phyloP scores from a whole-genome alignment of 2,797 vertebrate genomes.

The Chloroceryle amazona region DNA sequence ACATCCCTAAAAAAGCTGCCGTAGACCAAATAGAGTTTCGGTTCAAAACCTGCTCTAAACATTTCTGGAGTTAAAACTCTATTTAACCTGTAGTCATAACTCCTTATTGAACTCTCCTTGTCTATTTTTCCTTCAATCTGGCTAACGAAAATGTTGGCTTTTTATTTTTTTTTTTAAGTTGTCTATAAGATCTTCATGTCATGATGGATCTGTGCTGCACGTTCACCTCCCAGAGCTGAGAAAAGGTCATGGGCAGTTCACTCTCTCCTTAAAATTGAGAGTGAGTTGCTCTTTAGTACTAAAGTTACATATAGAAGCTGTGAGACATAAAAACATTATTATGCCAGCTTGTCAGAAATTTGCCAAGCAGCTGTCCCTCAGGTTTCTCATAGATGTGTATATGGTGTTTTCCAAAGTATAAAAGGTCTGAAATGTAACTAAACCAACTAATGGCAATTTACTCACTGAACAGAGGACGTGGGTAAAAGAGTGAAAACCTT shows the following conservation, averaged over 20 bases:
- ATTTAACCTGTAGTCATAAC: not conserved
- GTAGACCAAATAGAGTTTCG: not conserved
- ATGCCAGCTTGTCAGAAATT: conserved; percentile 44
- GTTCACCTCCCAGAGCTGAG: conserved; percentile 59
- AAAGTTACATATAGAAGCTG: conserved; percentile 45
- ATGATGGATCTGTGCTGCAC: conserved; percentile 33
- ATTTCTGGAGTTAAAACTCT: not conserved
- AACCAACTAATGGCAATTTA: not conserved
- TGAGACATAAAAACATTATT: conserved; percentile 43
- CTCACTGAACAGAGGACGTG: not conserved
- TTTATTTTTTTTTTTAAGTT: not conserved
- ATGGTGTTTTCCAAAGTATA: not conserved
- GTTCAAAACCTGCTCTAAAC: not conserved
- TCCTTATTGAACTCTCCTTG: not conserved
- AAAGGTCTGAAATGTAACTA: not conserved
- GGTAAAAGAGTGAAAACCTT: not conserved
- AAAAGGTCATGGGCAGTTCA: conserved; percentile 65
- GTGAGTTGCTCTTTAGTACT: conserved; percentile 31
- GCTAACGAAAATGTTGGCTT: not conserved
- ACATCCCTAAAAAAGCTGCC: conserved; percentile 27
- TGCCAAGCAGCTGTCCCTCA: conserved; percentile 14
- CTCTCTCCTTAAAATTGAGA: conserved; percentile 47
- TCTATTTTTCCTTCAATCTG: conserved; percentile 5
- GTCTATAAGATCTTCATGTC: conserved; percentile 6
- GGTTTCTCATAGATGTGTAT: not conserved